Conservation (phyloP, 1,140 invertebrate species). For the Octopus sinensis region DNA sequence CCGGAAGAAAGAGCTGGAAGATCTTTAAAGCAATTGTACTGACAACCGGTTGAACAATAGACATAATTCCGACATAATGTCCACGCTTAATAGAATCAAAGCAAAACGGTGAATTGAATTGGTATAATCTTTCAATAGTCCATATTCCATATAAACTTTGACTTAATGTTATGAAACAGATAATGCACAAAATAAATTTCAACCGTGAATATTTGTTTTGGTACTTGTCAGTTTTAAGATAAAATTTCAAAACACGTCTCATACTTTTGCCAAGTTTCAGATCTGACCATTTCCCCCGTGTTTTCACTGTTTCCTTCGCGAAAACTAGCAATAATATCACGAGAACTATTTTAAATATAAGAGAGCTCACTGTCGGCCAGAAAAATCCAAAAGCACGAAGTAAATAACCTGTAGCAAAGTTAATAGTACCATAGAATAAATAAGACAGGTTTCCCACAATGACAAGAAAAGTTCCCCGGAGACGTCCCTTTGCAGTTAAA, state of each 20-base stretch:
- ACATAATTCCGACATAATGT: background rate
- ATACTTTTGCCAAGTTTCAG: background rate
- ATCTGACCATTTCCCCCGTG: background rate
- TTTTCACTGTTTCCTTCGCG: conserved; percentile 6
- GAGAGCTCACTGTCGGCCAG: conserved; percentile 1
- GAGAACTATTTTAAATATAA: background rate
- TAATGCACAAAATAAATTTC: conserved; percentile 19
- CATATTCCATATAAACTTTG: conserved; percentile 12
- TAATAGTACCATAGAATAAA: background rate
- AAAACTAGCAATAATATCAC: background rate
- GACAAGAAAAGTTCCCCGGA: background rate
- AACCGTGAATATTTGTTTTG: background rate
- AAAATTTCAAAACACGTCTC: conserved; percentile 7
- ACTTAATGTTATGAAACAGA: conserved; percentile 10
- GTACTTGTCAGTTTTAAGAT: background rate
- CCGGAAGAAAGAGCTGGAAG: conserved; percentile 16
- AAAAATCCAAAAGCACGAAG: conserved; percentile 7
- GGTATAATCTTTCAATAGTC: conserved; percentile 20
- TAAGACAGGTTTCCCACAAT: background rate
- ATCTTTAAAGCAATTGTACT: conserved; percentile 15
- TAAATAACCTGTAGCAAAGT: conserved; percentile 4
- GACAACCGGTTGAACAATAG: conserved; percentile 12
- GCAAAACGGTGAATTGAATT: conserved; percentile 23
- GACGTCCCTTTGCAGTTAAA: background rate
- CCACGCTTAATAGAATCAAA: conserved; percentile 26